Conservation (phyloP, 2,113 vertebrate genomes). For the Telmatochromis brichardi region DNA sequence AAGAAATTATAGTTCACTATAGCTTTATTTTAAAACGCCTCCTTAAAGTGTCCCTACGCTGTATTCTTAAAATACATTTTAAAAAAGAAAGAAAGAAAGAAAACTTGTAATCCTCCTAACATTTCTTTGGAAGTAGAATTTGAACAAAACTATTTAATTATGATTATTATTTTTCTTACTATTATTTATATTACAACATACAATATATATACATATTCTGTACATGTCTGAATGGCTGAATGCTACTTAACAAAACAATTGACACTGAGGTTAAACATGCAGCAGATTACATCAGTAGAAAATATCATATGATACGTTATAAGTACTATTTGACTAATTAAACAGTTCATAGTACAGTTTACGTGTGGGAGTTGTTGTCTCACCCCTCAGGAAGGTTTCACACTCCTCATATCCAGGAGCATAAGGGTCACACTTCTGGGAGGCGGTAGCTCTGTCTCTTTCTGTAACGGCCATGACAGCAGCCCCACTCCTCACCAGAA, state of each 20-base stretch:
- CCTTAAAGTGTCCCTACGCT: background rate
- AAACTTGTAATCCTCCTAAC: background rate
- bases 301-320: background rate
- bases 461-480: constrained; percentile 82
- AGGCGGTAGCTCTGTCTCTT: constrained; percentile 79
- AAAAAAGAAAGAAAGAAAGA: background rate
- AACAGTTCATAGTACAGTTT: background rate
- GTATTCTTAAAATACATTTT: background rate
- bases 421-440: constrained; percentile 87
- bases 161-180: background rate
- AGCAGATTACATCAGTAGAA: background rate
- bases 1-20: background rate
- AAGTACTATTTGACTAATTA: background rate
- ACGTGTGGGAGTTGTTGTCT: background rate
- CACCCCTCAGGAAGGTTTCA: constrained; percentile 79
- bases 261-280: background rate
- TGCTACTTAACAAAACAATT: background rate
- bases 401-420: constrained; percentile 78
- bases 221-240: background rate
- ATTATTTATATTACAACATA: background rate
- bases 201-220: background rate
- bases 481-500: constrained; percentile 80
- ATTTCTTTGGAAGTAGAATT: background rate
- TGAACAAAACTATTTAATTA: background rate
- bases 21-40: background rate